These are phyloP conservation scores for Ostrea edulis DNA, from an alignment of 1,140 invertebrate species.

Conservation along the genomic window DNA sequence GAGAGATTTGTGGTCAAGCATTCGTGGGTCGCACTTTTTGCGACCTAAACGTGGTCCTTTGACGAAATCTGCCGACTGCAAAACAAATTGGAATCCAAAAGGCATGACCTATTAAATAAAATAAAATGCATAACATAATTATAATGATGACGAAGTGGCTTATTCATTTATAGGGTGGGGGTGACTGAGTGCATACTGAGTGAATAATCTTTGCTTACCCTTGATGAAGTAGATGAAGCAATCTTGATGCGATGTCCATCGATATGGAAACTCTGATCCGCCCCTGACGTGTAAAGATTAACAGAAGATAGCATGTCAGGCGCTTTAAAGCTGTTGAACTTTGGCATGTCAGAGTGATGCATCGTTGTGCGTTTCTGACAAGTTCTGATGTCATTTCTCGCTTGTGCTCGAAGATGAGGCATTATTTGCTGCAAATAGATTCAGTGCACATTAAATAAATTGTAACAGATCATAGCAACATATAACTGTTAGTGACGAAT, in stretches of 20 bases:
- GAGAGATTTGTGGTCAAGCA: slow-evolving; percentile 50
- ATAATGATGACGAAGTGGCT: no score
- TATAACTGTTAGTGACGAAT: no score
- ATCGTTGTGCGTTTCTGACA: background rate
- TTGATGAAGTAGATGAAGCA: background rate
- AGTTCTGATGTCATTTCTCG: background rate
- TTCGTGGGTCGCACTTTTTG: slow-evolving; percentile 56
- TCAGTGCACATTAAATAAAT: no score
- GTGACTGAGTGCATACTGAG: background rate
- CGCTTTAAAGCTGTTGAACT: background rate
- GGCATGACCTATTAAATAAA: background rate
- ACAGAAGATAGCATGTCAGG: background rate
- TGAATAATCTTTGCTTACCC: background rate
- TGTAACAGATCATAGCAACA: no score
- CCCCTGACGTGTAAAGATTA: background rate
- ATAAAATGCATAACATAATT: background rate
- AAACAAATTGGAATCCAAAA: background rate
- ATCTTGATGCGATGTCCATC: background rate
- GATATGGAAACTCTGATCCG: background rate
- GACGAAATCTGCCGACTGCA: slow-evolving; percentile 50
- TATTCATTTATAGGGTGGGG: no score
- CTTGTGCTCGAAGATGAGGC: background rate
- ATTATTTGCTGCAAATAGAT: background rate
- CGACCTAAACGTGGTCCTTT: slow-evolving; percentile 53
- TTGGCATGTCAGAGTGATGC: background rate